Evolutionary conservation across 2,113 vertebrate genomes (phyloP).

Genomic region (Neodontobutis hainanensis): DNA sequence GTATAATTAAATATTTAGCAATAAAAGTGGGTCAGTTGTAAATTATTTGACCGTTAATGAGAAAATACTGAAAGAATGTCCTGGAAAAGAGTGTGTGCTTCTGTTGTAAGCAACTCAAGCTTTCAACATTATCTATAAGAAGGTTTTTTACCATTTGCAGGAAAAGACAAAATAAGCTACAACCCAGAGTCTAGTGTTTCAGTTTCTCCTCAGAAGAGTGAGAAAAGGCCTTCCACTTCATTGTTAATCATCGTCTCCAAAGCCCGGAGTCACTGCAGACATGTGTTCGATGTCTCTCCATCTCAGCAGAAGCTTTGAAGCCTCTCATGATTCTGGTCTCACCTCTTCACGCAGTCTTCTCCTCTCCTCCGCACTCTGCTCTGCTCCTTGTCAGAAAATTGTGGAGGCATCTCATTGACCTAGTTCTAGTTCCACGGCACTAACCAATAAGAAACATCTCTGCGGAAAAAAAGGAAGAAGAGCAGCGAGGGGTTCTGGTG

Average conservation of each 20-base stretch:
- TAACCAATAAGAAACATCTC: constrained; percentile 38
- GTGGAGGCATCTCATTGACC: constrained; percentile 80
- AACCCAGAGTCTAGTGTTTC: not conserved
- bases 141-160: no score
- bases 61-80: no score
- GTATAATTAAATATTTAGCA: no score
- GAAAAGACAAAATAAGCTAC: not conserved
- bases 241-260: constrained; percentile 3
- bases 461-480: constrained; percentile 22
- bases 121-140: no score
- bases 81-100: no score
- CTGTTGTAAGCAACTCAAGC: no score
- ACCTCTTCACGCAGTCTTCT: constrained; percentile 22
- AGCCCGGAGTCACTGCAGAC: constrained; percentile 24
- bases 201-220: constrained; percentile 16
- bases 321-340: constrained; percentile 23
- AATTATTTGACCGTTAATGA: no score
- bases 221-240: constrained; percentile 20
- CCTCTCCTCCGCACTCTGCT: constrained; percentile 9
- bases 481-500: constrained; percentile 55
- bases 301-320: constrained; percentile 17
- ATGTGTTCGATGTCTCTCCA: constrained; percentile 9
- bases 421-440: constrained; percentile 59
- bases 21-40: no score
- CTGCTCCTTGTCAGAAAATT: constrained; percentile 23